Conservation (phyloP, 30 jellyfish, hydroid and myxozoan species). For the Aurelia coerulea region DNA sequence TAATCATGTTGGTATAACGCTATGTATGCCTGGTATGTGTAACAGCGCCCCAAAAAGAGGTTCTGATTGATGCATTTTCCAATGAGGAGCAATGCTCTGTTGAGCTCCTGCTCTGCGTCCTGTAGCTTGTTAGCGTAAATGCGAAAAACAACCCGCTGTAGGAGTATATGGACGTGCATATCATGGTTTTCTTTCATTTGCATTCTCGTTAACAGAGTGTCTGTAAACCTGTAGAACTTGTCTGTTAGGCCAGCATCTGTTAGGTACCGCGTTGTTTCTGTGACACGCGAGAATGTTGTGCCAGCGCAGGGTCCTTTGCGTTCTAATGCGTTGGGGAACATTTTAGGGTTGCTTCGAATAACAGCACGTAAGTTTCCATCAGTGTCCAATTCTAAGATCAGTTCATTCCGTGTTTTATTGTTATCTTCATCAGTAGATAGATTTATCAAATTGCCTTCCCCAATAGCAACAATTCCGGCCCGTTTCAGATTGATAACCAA, state of each 20-base stretch:
- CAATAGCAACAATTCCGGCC: no score
- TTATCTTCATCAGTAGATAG: no score
- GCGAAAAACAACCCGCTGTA: background rate
- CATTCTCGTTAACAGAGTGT: background rate
- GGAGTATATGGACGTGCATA: constrained; percentile 3
- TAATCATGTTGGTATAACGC: background rate
- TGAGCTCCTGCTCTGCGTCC: background rate
- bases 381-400: no score
- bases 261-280: background rate
- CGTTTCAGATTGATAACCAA: no score
- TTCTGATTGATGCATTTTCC: background rate
- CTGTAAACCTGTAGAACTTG: background rate
- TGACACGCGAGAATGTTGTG: background rate
- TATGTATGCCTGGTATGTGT: constrained; percentile 12
- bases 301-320: constrained; percentile 19
- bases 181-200: background rate
- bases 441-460: no score
- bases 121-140: background rate
- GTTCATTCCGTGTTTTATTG: no score
- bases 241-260: constrained; percentile 21
- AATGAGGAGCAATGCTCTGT: background rate
- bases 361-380: background rate
- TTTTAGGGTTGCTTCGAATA: background rate
- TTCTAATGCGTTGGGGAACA: constrained; percentile 16
- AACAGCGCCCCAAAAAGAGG: background rate